Conservation (phyloP, 2,113 vertebrate genomes). For the Himantopus leucocephalus region DNA sequence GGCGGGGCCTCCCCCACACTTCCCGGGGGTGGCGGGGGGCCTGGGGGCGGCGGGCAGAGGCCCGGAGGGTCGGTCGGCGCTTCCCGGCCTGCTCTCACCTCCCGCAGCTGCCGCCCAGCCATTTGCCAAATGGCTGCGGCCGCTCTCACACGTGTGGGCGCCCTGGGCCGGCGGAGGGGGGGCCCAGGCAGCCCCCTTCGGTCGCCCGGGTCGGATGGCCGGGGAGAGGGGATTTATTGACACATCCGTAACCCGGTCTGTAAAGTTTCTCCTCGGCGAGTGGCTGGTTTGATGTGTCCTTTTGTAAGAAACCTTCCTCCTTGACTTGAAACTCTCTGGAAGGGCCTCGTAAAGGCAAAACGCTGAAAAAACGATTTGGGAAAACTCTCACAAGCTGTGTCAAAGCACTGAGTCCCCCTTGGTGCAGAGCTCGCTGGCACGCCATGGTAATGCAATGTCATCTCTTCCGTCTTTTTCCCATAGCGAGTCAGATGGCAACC, state of each 20-base stretch:
- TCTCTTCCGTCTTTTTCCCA: constrained; percentile 43
- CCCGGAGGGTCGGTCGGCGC: background rate
- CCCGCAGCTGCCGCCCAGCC: background rate
- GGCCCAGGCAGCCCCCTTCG: background rate
- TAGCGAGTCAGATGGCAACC: constrained; percentile 97
- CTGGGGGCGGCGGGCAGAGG: background rate
- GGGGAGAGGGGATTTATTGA: background rate
- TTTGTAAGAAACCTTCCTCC: background rate
- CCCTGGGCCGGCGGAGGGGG: background rate
- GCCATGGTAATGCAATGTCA: background rate
- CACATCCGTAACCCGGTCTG: background rate
- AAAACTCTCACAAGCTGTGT: background rate
- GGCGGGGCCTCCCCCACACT: background rate
- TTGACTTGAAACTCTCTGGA: background rate
- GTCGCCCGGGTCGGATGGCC: background rate
- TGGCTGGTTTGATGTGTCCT: background rate
- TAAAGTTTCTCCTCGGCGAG: background rate
- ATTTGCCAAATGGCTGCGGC: constrained; percentile 42
- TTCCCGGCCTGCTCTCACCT: background rate
- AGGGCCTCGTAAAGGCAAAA: constrained; percentile 11
- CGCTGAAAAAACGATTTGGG: rapidly evolving
- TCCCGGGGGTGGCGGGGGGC: background rate
- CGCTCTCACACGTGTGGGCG: background rate
- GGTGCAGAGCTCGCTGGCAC: background rate
- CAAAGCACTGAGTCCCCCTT: background rate